A percentile compares a stretch with the other conserved stretches of the same genome.
Conservation (phyloP, 2,888 invertebrate genomes). For the Ferdinandea cuprea region DNA sequence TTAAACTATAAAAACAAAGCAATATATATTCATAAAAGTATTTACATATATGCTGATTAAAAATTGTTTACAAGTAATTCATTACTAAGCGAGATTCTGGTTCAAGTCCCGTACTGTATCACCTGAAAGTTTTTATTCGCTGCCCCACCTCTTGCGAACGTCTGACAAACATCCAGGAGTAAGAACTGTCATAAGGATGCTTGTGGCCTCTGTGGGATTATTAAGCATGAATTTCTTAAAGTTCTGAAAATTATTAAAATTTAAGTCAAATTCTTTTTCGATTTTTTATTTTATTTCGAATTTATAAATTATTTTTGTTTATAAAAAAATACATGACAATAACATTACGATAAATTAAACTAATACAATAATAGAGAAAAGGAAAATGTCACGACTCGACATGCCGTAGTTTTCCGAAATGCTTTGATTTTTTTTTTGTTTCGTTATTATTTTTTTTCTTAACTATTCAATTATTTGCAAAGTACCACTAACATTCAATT, state of each 20-base stretch:
- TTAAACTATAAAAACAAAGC: too few species aligned
- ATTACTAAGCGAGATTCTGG: too few species aligned
- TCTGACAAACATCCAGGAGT: too few species aligned
- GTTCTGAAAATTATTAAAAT: neutral
- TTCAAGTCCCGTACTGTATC: too few species aligned
- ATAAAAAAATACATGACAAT: conserved; percentile 48
- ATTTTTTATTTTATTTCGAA: conserved; percentile 53
- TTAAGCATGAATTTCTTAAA: neutral
- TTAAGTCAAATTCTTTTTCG: neutral
- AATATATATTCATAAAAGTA: too few species aligned
- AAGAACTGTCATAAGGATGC: too few species aligned
- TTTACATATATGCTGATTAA: too few species aligned
- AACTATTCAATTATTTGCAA: conserved; percentile 1
- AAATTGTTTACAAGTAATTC: too few species aligned
- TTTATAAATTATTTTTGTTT: conserved; percentile 55
- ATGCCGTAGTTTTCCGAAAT: conserved; percentile 20
- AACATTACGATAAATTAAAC: conserved; percentile 56
- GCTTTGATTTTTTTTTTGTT: conserved; percentile 3
- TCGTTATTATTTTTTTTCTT: neutral
- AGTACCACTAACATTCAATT: conserved; percentile 8
- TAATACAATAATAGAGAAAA: conserved; percentile 42
- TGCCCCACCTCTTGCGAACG: too few species aligned
- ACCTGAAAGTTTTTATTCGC: too few species aligned
- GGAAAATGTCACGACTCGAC: conserved; percentile 2
- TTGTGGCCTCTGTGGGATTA: too few species aligned